Evolutionary conservation across 2,113 vertebrate genomes (phyloP).

Genomic region (Equus przewalskii): DNA sequence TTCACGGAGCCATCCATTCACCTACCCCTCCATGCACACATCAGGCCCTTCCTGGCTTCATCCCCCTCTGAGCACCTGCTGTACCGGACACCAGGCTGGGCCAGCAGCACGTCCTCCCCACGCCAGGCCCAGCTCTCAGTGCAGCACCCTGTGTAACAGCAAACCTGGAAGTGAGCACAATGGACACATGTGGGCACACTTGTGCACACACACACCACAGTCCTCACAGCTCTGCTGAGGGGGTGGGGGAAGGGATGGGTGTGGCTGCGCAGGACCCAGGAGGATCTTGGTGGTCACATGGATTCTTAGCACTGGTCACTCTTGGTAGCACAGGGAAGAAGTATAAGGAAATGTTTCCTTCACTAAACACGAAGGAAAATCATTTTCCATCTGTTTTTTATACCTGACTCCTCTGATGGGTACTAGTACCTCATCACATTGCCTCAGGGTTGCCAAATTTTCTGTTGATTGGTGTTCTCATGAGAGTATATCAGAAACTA

Average conservation of each 20-base stretch:
- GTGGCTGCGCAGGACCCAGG: neutral
- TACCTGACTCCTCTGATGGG: too few species aligned
- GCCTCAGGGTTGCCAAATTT: neutral
- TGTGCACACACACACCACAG: accelerated
- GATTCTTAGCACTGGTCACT: neutral
- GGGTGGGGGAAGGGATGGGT: accelerated
- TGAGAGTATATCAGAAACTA: neutral
- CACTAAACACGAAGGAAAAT: neutral
- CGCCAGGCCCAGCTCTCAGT: accelerated
- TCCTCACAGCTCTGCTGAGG: neutral
- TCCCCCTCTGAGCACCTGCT: neutral
- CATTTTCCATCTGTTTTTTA: neutral
- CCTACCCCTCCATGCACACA: neutral
- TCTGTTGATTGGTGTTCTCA: neutral
- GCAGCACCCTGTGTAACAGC: accelerated
- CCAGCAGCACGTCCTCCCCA: too few species aligned
- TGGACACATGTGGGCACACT: accelerated
- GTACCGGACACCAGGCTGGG: accelerated
- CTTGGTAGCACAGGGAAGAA: neutral
- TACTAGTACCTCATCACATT: neutral
- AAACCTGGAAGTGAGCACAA: accelerated
- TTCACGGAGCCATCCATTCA: neutral
- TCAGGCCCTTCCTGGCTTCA: neutral
- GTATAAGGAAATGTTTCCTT: neutral
- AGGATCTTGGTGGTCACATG: neutral